Evolutionary conservation across 2,113 vertebrate species (phyloP), one percentile per base, ranked within the genome.

Genomic region (Myxocyprinus asiaticus): DNA sequence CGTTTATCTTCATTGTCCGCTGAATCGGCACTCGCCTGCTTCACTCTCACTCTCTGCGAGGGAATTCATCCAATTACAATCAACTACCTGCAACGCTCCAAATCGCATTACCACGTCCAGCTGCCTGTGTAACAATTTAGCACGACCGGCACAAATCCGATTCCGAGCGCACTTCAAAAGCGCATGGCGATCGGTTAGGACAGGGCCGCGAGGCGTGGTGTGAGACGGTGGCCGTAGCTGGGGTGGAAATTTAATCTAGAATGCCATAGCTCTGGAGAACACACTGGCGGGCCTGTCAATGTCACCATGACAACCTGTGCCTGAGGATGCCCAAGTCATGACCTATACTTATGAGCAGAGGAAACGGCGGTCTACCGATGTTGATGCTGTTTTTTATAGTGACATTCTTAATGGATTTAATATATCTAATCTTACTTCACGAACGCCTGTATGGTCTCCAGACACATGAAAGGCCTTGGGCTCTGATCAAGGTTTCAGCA

Each of bases 1-100:
- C 88, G 92, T 94, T 91, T 91, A 88, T 94, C 92, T 94, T 92
- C 88, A 92, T 93, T 90, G 90, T 84, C 86, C 86, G 80, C 86
- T 81, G 61, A 86, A 88, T 88, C 86, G 72, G 78, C 88, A 81
- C 90, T 88, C 83, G 81, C 85, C 85, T 80, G 85, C 85, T 89
- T 85, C 85, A 33, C 86, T 66, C 79, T 90, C 90, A 91, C 88
- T 78, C 86, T 86, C 88, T 93, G 91, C 90, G 90, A 92, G 92
- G 92, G 91, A 94, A 94, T 93, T 94, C 87, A 93, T 91, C 89
- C 90, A 91, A 94, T 94, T 92, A 94, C 90, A 92, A 93, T 91
- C 92, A 93, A 88, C 85, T 90, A 88, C 78, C 73, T 84, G 87
- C 87, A 50, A 92, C 58, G 79, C 90, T 88, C 80, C 85, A 92